These are phyloP conservation scores for Dryoscopus gambensis DNA, from an alignment of 2,113 vertebrate species.

Conservation along the genomic window DNA sequence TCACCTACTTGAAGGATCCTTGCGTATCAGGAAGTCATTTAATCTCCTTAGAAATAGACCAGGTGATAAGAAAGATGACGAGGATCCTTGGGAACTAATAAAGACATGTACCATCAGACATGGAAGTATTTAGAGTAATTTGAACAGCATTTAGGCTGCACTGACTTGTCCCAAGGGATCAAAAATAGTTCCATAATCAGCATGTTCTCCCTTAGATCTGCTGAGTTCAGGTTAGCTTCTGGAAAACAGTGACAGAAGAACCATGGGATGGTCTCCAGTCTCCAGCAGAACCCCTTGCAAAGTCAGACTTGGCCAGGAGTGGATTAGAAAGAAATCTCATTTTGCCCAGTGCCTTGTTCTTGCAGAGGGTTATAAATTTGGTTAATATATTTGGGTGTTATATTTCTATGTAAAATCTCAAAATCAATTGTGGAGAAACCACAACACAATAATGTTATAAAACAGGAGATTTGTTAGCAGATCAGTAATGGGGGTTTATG, in stretches of 20 bases:
- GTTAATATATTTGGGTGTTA: background rate
- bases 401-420: background rate
- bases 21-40: background rate
- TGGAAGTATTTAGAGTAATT: background rate
- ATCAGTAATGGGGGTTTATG: background rate
- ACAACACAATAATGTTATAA: background rate
- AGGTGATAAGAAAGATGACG: background rate
- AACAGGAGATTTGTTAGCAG: background rate
- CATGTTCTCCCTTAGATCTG: background rate
- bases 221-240: background rate
- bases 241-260: background rate
- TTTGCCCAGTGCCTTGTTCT: background rate
- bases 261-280: background rate
- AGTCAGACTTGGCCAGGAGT: background rate
- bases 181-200: background rate
- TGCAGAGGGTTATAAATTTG: background rate
- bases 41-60: background rate
- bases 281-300: background rate
- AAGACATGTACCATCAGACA: background rate
- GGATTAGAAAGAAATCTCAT: background rate
- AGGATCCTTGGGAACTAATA: background rate
- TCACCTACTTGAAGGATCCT: background rate
- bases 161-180: background rate
- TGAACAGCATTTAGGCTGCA: background rate
- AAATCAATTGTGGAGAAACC: background rate